Evolutionary conservation across 2,113 vertebrate species (phyloP).

Genomic region (Astatoreochromis straeleni): DNA sequence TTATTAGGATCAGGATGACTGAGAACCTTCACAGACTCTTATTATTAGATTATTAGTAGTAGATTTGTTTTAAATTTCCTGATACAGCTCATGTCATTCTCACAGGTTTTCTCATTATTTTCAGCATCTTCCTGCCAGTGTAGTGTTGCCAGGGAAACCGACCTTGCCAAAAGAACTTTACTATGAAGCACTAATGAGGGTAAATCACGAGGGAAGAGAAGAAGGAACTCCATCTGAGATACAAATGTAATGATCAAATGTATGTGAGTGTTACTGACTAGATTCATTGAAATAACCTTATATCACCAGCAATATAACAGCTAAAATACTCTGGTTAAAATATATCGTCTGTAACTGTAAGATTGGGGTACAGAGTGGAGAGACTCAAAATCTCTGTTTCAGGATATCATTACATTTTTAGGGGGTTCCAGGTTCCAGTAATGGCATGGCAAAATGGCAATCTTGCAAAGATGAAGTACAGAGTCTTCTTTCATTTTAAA

Average conservation of each 20-base stretch:
- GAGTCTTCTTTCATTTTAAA: background rate
- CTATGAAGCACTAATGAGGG: constrained; percentile 14
- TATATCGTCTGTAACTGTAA: background rate
- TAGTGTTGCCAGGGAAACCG: background rate
- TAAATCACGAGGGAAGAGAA: background rate
- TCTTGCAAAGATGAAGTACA: background rate
- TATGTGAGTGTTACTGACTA: background rate
- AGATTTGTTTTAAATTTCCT: background rate
- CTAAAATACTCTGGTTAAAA: background rate
- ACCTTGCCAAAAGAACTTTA: constrained; percentile 27
- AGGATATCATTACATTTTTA: background rate
- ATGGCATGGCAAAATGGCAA: background rate
- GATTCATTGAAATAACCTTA: background rate
- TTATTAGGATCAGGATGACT: background rate
- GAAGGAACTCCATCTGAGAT: background rate
- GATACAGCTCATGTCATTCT: background rate
- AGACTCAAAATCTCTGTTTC: background rate
- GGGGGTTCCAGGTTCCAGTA: background rate
- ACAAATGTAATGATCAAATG: background rate
- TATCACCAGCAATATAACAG: background rate
- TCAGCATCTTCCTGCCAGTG: background rate
- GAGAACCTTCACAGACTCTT: background rate
- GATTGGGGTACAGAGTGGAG: background rate
- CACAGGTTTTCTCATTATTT: constrained; percentile 46
- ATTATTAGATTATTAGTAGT: background rate